Base-by-base conservation (phyloP, 2,888 invertebrate species). In the Pristionchus exspectatus region DNA sequence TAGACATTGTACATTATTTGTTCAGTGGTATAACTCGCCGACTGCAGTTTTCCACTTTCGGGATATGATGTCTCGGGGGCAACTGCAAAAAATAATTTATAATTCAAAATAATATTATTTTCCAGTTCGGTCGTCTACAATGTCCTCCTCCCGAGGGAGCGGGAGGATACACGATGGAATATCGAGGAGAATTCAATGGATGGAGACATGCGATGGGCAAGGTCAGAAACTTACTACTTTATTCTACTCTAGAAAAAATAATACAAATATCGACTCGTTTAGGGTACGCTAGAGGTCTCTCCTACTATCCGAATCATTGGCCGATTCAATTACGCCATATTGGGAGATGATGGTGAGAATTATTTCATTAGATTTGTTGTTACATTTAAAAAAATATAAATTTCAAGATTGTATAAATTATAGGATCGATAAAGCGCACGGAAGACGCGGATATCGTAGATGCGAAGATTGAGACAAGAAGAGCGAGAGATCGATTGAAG, bases 141-240 rank as follows among this genome's bases (percentile, higher is more conserved):
- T 86, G 86, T 44, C 66, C 86, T 12, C 86, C 86, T 9, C 33
- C 66, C 2, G 86, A 86, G 9, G 81, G 81, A 16, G 4, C 14
- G 44, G 59, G 66, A 44, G 66, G 63, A n/a, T 27, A 38, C 86
- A 44, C 86, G 38, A 63, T 86, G 24, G 86, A 86, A n/a, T 86
- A 86, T 33, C 18, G 44, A 16, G 86, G 86, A 86, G 86, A 86
- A 66, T 86, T 63, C 86, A 86, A 86, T 66, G 86, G 86, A 38
- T 86, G 86, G 86, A 86, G 86, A 66, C 86, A 66, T 38, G 86
- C 86, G 2, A 38, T 63, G 63, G 86, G 86, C 38, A 86, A 86
- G 66, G 86, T 86, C n/a, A 66, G 66, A 66, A 66, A 18, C 56
- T 66, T 21, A 24, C 21, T 63, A 66, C n/a, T 21, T 66, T 3